phyloP scores from a whole-genome alignment of 1,140 invertebrate genomes.

The Eueides isabella region DNA sequence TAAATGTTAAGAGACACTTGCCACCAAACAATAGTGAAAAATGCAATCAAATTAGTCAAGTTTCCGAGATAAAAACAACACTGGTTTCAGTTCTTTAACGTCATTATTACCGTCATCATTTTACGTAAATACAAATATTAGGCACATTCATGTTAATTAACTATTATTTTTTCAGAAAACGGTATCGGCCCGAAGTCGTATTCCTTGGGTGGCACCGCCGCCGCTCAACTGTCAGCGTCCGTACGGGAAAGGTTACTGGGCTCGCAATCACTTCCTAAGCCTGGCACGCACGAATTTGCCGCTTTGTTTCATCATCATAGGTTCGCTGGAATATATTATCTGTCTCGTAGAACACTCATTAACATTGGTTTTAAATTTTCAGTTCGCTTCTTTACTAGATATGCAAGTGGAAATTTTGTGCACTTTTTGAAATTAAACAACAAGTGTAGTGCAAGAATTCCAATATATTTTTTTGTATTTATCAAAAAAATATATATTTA shows the following conservation, averaged over 20 bases:
- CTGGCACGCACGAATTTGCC: constrained; percentile 86
- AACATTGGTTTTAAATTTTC: background rate
- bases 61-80: too few species aligned
- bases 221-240: constrained; percentile 92
- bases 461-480: too few species aligned
- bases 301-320: constrained; percentile 83
- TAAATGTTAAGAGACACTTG: too few species aligned
- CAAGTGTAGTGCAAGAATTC: too few species aligned
- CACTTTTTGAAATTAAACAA: too few species aligned
- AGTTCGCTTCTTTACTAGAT: background rate
- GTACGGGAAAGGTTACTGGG: constrained; percentile 91
- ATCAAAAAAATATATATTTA: too few species aligned
- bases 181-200: constrained; percentile 85
- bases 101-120: too few species aligned
- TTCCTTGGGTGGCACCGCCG: constrained; percentile 90
- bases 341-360: background rate
- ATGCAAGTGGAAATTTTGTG: background rate
- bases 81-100: too few species aligned
- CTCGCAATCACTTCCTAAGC: constrained; percentile 90
- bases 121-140: too few species aligned
- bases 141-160: too few species aligned
- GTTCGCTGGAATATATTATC: constrained; percentile 43
- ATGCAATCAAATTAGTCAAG: too few species aligned
- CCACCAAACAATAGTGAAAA: too few species aligned
- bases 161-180: constrained; percentile 72